Base-by-base conservation (phyloP, 1,140 invertebrate genomes). In the Macrosteles quadrilineatus region DNA sequence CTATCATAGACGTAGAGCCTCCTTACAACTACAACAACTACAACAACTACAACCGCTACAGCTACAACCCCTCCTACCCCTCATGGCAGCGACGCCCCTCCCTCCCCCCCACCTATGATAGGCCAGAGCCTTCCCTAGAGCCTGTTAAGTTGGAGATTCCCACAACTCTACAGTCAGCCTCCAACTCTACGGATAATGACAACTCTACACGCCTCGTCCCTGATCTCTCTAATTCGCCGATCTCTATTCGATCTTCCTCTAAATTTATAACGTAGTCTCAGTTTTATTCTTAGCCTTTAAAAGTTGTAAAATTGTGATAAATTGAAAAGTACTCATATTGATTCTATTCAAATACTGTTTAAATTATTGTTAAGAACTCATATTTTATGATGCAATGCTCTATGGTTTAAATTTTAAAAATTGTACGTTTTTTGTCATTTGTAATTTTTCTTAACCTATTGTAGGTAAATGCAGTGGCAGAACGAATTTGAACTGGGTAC, bases 1-100 rank as follows among this genome's bases (percentile, higher is more conserved):
- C 72, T 0, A 73, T 73, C 1, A 73, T 73, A 6, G 72, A 73
- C 45, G 72, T 67, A 9, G 72, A 73, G 31, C 72, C 72, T 27
- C 72, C 72, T 3, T 67, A 71, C 50, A 66, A 67, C 30, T 67
- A 67, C 72, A n/a, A n/a, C n/a, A n/a, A n/a, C n/a, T n/a, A n/a
- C n/a, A n/a, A n/a, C n/a, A 32, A 31, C 32, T 27, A 11, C 3
- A 43, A 66, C 40, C 31, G 63, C 14, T 66, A 45, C 21, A 36
- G 23, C 36, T 25, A 45, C 27, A 30, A 45, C 21, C 6, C n/a
- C 32, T 12, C 27, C 1, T 21, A 32, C 4, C 40, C 32, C 11
- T 21, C 63, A 9, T 66, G 31, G 9, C n/a, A 36, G 9, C n/a
- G 17, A 27, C 36, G 12, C 14, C 2, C 3, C 62, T 11, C 11